A percentile compares a stretch with the other conserved stretches of the same genome.
phyloP scores from a whole-genome alignment of 2,888 invertebrate species.

The Ariolimax columbianus region DNA sequence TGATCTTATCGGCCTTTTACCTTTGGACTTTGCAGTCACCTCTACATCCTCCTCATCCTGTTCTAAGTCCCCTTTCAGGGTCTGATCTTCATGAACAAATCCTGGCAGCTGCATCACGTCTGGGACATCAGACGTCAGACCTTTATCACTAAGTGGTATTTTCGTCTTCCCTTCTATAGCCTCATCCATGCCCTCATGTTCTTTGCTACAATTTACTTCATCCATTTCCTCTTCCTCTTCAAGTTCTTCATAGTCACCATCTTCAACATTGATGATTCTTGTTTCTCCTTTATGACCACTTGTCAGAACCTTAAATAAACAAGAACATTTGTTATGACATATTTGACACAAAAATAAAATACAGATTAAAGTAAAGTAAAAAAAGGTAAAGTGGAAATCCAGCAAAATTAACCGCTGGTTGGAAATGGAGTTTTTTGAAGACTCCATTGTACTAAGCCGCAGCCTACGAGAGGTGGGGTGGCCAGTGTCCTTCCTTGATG shows the following conservation, averaged over 20 bases:
- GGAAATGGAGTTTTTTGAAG: too few species aligned
- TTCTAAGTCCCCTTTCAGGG: conserved; percentile 44
- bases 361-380: too few species aligned
- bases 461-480: too few species aligned
- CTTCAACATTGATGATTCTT: conserved; percentile 44
- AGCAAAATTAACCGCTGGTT: too few species aligned
- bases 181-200: neutral
- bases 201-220: conserved; percentile 9
- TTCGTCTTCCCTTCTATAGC: neutral
- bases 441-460: too few species aligned
- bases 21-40: conserved; percentile 27
- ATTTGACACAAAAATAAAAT: neutral
- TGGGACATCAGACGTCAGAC: conserved; percentile 47
- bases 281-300: conserved; percentile 33
- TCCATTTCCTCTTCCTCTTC: conserved; percentile 43
- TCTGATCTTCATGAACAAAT: conserved; percentile 51
- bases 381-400: too few species aligned
- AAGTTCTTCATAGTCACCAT: conserved; percentile 38
- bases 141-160: neutral
- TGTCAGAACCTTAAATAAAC: conserved; percentile 30
- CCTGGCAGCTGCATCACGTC: conserved; percentile 57
- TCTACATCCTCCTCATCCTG: conserved; percentile 53
- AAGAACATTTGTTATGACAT: neutral
- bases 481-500: too few species aligned
- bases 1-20: conserved; percentile 53